Conservation (phyloP, 2,888 invertebrate species). For the Magallana nippona region DNA sequence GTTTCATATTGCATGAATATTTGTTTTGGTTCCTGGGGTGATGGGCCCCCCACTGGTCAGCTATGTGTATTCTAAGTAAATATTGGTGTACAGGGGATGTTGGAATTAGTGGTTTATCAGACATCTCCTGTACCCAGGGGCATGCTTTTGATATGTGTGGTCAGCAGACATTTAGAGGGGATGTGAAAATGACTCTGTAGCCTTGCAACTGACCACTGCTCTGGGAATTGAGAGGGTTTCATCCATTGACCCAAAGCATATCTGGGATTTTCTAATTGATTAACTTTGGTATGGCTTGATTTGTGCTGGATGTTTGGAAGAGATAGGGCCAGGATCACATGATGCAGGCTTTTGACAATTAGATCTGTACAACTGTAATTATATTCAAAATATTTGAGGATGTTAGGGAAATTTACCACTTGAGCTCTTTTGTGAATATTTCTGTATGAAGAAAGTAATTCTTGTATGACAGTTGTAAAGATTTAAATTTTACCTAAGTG, state of each 20-base stretch:
- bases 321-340: background rate
- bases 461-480: background rate
- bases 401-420: background rate
- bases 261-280: slow-evolving; percentile 18
- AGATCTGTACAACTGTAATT: background rate
- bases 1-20: slow-evolving; percentile 27
- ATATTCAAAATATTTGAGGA: background rate
- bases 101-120: slow-evolving; percentile 29
- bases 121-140: background rate
- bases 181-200: slow-evolving; percentile 29
- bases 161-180: background rate
- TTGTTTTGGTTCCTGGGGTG: slow-evolving; percentile 29
- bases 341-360: background rate
- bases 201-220: slow-evolving; percentile 17
- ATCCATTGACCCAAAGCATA: background rate
- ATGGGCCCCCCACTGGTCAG: background rate
- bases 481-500: background rate
- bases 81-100: slow-evolving; percentile 23
- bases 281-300: background rate
- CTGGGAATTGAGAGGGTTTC: slow-evolving; percentile 1
- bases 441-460: background rate
- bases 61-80: slow-evolving; percentile 25
- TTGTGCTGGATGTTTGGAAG: background rate
- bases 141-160: slow-evolving; percentile 19
- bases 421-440: background rate